phyloP scores from a whole-genome alignment of 2,797 vertebrate species.

The Taenioides sp. region DNA sequence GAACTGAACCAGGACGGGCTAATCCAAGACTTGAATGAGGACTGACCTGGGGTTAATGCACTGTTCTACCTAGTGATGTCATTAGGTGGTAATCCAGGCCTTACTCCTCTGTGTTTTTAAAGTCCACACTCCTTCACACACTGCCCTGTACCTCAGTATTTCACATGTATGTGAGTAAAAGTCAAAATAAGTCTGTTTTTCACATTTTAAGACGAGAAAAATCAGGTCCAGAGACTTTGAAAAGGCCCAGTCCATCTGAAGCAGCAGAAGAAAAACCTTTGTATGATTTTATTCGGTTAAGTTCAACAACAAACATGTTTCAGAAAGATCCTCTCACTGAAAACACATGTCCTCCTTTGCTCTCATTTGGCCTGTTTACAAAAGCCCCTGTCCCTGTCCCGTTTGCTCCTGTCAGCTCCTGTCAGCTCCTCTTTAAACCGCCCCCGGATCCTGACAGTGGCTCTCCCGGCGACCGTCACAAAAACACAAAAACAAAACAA shows the following conservation, averaged over 20 bases:
- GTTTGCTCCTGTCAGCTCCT: not conserved
- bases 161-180: no score
- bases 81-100: no score
- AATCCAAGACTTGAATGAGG: no score
- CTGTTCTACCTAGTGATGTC: no score
- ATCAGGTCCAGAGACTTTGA: no score
- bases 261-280: not conserved
- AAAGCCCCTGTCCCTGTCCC: not conserved
- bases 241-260: not conserved
- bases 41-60: no score
- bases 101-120: no score
- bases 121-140: no score
- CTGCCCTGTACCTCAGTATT: no score
- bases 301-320: not conserved
- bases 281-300: not conserved
- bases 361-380: not conserved
- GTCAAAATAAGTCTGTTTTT: no score
- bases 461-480: not conserved
- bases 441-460: not conserved
- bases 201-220: no score
- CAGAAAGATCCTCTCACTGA: not conserved
- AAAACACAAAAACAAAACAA: not conserved
- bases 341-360: not conserved
- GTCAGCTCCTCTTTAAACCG: not conserved
- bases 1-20: no score